Evolutionary conservation across 2,888 invertebrate species (phyloP), one percentile per base, ranked within the genome.

Genomic region (Drosophila mayaguana): DNA sequence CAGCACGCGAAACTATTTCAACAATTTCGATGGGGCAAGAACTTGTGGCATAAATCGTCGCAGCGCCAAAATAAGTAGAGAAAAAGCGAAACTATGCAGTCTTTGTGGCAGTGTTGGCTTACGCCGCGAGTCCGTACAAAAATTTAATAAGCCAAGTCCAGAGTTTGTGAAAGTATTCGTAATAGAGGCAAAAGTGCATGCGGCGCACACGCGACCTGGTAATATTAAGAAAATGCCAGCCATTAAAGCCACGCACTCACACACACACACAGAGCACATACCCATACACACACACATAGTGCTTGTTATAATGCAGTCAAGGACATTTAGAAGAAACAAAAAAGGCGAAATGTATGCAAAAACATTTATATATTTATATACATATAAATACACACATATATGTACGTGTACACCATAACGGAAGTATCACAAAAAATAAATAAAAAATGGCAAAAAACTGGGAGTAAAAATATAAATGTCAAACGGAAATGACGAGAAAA

Each of bases 1-100:
- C 77, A 69, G 72, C 84, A 87, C 84, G 84, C 84, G 81, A 84
- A 84, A 84, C 83, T 85, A 88, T 84, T 85, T 87, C 65, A 81
- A 73, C 66, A 71, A 71, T 77, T 72, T 72, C 32, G 45, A 45
- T 50, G 63, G 57, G 45, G 62, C 63, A 54, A 66, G 53, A 80
- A 78, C 78, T 76, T 76, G 65, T 68, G 77, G 64, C 82, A 84
- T 84, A 87, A 74, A 75, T 81, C 69, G 83, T 68, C 51, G 46
- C 38, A 48, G 62, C 51, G 46, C 50, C 53, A 62, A 50, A 42
- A 51, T 46, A 34, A 55, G 20, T 62, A 43, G 38, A 51, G 46
- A 38, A 59, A 20, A 54, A 3, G 8, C 9, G 34, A 50, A 42
- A 43, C 25, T 25, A n/a, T 48, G 38, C 36, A 16, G 36, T 51